Conservation (phyloP, 1,140 invertebrate species). For the Drosophila santomea region DNA sequence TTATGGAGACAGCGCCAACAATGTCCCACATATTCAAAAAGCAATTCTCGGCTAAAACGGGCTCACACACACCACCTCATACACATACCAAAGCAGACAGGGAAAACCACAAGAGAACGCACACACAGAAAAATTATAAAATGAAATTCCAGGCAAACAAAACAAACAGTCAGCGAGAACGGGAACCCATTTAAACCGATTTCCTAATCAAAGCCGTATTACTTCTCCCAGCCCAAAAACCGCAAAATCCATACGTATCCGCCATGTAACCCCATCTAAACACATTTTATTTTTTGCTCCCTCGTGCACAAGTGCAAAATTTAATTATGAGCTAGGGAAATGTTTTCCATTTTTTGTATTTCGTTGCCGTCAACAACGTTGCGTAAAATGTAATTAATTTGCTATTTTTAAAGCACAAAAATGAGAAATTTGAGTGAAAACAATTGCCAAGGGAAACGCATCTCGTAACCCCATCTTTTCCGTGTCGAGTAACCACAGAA, state of each 20-base stretch:
- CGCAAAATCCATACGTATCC: constrained; percentile 10
- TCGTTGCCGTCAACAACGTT: constrained; percentile 22
- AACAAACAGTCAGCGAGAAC: constrained; percentile 15
- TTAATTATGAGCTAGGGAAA: constrained; percentile 60
- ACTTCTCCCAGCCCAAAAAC: constrained; percentile 19
- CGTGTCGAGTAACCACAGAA: constrained; percentile 53
- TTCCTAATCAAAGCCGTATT: constrained; percentile 78
- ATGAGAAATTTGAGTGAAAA: constrained; percentile 52
- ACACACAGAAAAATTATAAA: constrained; percentile 46
- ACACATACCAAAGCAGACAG: too few species aligned
- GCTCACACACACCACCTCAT: constrained; percentile 15
- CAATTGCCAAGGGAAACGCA: constrained; percentile 36
- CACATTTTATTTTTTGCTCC: background rate
- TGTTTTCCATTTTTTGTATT: constrained; percentile 4
- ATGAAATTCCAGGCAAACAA: constrained; percentile 32
- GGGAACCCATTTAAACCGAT: constrained; percentile 69
- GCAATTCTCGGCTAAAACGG: constrained; percentile 68
- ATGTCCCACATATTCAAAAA: constrained; percentile 72
- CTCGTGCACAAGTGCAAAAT: constrained; percentile 45
- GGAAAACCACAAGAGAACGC: constrained; percentile 15
- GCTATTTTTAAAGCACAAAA: constrained; percentile 57
- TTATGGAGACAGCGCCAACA: constrained; percentile 64
- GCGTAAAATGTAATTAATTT: constrained; percentile 65
- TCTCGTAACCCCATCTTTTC: background rate
- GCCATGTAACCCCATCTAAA: background rate